Evolutionary conservation across 2,888 invertebrate genomes (phyloP), one percentile per base, ranked within the genome.

Genomic region (Drosophila mimetica): DNA sequence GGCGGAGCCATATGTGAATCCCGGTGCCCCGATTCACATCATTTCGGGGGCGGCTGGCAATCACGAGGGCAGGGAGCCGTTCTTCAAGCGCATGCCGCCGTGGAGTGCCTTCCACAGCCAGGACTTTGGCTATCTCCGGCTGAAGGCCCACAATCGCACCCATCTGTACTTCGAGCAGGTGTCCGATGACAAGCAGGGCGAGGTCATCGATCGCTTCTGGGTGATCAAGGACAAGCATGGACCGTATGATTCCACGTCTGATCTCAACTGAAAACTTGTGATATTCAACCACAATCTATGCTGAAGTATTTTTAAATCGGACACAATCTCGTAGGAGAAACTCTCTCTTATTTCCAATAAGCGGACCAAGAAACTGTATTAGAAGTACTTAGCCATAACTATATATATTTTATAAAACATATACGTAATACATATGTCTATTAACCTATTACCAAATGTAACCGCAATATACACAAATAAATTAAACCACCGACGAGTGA

Each of bases 121-220:
- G 65, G 98, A 99, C 93, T 99, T 98, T 92, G 99, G 99, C 0
- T 99, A 97, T 91, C 96, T 97, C 2, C 93, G 97, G 60, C 92
- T 99, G 92, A 94, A 94, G 82, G 95, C 95, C 0, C 92, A 94
- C 87, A 99, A 99, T 92, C 87, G 88, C 11, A 96, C 97, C 0
- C 99, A 99, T 92, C 90, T 99, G 44, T 95, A 97, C 90, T 92
- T 98, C 74, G 97, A 99, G 90, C 98, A 99, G 94, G 94, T 96
- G 55, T 95, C 95, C 5, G 96, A 95, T 75, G 95, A 96, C 79
- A 93, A 94, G 75, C 89, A 92, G n/a, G 96, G 95, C 4, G 91
- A 93, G 71, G 92, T 95, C 48, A 94, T 96, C 65, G 96, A 96
- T 89, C 92, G 93, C 2, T 93, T 96, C 88, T 95, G 94, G 94